Evolutionary conservation across 92 coral and sea anemone species (phyloP).

Genomic region (Siderastrea siderea): DNA sequence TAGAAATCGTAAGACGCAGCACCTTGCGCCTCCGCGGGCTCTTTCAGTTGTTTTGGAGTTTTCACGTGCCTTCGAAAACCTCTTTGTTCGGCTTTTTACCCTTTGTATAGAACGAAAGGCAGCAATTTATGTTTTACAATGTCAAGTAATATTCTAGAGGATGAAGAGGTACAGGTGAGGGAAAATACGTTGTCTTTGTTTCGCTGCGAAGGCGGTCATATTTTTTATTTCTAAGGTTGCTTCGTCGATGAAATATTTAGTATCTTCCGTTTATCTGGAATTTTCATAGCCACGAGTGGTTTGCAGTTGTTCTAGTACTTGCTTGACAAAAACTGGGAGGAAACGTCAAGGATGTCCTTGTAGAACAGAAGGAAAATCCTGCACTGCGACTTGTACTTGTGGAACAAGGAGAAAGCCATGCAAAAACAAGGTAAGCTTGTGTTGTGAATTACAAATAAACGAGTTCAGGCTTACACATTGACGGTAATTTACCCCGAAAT

Average conservation of each 20-base stretch:
- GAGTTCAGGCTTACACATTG: too few relatives aligned
- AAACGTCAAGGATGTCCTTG: conserved; percentile 27
- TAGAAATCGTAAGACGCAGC: neutral
- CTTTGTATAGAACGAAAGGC: too few relatives aligned
- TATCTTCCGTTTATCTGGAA: neutral
- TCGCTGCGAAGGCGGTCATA: conserved; percentile 6
- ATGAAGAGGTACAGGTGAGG: conserved; percentile 19
- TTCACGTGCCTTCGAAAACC: neutral
- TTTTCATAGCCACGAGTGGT: conserved; percentile 7
- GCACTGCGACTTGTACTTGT: conserved; percentile 1
- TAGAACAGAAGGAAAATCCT: conserved; percentile 4
- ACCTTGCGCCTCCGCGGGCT: neutral
- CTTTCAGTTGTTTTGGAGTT: neutral
- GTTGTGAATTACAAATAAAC: too few relatives aligned
- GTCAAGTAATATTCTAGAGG: conserved; percentile 13
- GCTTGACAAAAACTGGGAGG: conserved; percentile 15
- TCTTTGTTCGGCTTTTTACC: neutral
- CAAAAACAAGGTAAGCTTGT: conserved; percentile 21
- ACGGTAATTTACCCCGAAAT: neutral
- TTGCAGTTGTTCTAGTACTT: conserved; percentile 18
- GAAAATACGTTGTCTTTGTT: conserved; percentile 7
- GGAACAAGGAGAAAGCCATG: conserved; percentile 32
- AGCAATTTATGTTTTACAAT: neutral
- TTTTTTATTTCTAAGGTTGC: neutral
- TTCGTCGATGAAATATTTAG: conserved; percentile 13